Conservation (phyloP, 2,797 vertebrate species). For the Percopsis omiscomaycus region DNA sequence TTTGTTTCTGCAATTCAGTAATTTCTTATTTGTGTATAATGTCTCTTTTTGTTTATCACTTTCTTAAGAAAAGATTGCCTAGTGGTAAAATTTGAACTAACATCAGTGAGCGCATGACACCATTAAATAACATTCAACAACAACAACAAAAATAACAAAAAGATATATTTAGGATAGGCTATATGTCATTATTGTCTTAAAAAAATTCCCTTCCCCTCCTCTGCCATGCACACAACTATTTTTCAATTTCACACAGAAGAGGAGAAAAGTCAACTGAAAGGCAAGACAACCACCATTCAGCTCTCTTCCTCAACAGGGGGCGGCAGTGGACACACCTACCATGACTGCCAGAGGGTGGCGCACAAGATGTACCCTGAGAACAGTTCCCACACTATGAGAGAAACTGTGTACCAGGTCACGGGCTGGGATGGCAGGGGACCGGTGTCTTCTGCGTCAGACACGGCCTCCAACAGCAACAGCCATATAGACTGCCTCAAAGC, state of each 20-base stretch:
- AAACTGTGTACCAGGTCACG: conserved; percentile 78
- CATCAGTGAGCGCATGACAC: too few relatives aligned
- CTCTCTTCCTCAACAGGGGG: conserved; percentile 82
- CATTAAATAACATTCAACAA: too few relatives aligned
- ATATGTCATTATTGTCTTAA: too few relatives aligned
- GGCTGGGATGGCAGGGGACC: conserved; percentile 64
- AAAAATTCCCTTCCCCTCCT: too few relatives aligned
- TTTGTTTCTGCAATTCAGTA: too few relatives aligned
- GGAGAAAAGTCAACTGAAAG: conserved; percentile 85
- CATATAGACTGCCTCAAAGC: conserved; percentile 58
- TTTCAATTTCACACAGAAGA: conserved; percentile 27
- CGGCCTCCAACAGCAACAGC: conserved; percentile 68
- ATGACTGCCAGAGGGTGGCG: conserved; percentile 86
- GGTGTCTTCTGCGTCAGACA: conserved; percentile 62
- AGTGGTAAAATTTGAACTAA: too few relatives aligned
- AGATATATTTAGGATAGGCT: too few relatives aligned
- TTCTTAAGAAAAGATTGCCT: too few relatives aligned
- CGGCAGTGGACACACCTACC: conserved; percentile 84
- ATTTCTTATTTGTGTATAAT: too few relatives aligned
- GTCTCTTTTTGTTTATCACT: too few relatives aligned
- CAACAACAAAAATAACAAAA: too few relatives aligned
- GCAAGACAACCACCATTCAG: conserved; percentile 81
- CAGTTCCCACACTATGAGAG: conserved; percentile 76
- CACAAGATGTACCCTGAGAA: conserved; percentile 82
- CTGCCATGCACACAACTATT: not conserved